Evolutionary conservation across 1,140 invertebrate genomes (phyloP).

Genomic region (Pseudomyrmex cubaensis): DNA sequence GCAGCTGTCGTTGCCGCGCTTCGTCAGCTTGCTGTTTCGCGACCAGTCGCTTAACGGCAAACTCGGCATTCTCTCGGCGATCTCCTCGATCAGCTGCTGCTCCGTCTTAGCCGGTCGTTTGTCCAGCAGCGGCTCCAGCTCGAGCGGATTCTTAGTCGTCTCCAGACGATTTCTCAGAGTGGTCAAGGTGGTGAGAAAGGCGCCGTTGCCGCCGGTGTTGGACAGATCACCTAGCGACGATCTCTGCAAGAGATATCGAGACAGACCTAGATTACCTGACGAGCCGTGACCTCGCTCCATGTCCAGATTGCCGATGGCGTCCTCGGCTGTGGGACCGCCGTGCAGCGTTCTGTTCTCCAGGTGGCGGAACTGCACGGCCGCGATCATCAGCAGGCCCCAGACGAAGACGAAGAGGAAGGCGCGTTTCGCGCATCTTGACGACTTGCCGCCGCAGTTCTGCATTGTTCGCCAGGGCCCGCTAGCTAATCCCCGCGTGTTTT

Average conservation of each 20-base stretch:
- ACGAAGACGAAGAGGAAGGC: slow-evolving; percentile 83
- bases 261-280: slow-evolving; percentile 79
- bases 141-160: slow-evolving; percentile 80
- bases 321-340: slow-evolving; percentile 72
- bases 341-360: slow-evolving; percentile 76
- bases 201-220: slow-evolving; percentile 63
- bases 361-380: slow-evolving; percentile 81
- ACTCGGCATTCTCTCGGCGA: slow-evolving; percentile 91
- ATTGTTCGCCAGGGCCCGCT: slow-evolving; percentile 73
- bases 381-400: slow-evolving; percentile 85
- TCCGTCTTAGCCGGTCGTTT: slow-evolving; percentile 89
- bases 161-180: slow-evolving; percentile 74
- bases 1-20: slow-evolving; percentile 89
- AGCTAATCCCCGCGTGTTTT: background rate
- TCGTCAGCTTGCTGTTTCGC: slow-evolving; percentile 88
- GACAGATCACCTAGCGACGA: slow-evolving; percentile 50
- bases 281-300: slow-evolving; percentile 67
- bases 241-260: slow-evolving; percentile 79
- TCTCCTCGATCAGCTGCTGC: slow-evolving; percentile 91
- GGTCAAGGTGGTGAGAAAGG: slow-evolving; percentile 67
- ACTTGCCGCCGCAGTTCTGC: slow-evolving; percentile 76
- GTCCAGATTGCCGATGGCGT: slow-evolving; percentile 68
- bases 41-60: slow-evolving; percentile 93
- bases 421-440: slow-evolving; percentile 84
- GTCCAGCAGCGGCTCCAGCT: slow-evolving; percentile 87